Conservation (phyloP, 2,113 vertebrate species). For the Sterrhoptilus dennistouni region DNA sequence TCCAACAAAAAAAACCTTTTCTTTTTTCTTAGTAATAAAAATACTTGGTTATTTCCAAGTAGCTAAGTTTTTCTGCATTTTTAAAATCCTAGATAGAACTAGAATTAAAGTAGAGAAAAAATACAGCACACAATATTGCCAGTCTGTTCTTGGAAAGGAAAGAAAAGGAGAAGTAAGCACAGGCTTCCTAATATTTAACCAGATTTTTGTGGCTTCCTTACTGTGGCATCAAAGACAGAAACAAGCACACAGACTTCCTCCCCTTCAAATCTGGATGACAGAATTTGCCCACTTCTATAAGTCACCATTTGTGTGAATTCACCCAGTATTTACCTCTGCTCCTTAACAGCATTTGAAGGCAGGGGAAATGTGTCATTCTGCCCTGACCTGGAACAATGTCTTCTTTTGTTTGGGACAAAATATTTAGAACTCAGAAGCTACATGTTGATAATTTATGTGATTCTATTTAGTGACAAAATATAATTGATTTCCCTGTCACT, state of each 20-base stretch:
- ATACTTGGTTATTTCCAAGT: background rate
- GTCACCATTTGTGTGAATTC: background rate
- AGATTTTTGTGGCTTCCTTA: background rate
- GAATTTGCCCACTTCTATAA: background rate
- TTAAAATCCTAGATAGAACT: background rate
- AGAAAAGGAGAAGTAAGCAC: background rate
- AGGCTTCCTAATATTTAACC: background rate
- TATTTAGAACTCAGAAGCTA: background rate
- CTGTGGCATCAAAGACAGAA: background rate
- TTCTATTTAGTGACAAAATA: background rate
- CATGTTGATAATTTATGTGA: background rate
- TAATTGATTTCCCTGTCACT: background rate
- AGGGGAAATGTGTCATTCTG: background rate
- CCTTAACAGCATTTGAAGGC: background rate
- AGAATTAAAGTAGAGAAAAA: background rate
- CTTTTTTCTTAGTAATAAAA: background rate
- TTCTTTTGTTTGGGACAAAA: background rate
- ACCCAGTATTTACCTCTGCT: background rate
- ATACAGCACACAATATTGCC: background rate
- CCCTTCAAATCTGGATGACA: background rate
- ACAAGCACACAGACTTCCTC: background rate
- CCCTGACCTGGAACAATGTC: rapidly evolving
- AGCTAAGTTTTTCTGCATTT: background rate
- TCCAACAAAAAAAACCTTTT: background rate
- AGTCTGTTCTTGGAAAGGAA: background rate